These are phyloP conservation scores for Catotricha subobsoleta DNA, from an alignment of 2,888 invertebrate genomes.

Conservation along the genomic window DNA sequence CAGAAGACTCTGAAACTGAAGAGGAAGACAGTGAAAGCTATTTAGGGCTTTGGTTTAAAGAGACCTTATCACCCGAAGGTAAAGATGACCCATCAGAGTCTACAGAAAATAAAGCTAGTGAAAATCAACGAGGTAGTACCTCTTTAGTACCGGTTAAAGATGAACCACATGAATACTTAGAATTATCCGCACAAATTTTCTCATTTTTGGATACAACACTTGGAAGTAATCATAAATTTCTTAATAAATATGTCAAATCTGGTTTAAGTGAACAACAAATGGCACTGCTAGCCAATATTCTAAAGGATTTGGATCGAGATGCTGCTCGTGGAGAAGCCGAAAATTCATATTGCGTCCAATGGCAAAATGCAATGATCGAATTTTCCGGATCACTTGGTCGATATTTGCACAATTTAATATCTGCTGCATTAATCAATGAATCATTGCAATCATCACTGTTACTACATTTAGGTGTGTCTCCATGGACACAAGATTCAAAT, in stretches of 20 bases:
- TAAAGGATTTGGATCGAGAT: slow-evolving; percentile 80
- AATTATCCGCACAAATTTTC: slow-evolving; percentile 72
- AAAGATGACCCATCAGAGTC: slow-evolving; percentile 40
- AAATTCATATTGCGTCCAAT: slow-evolving; percentile 27
- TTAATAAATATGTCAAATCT: slow-evolving; percentile 46
- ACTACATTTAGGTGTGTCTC: slow-evolving; percentile 55
- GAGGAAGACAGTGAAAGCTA: slow-evolving; percentile 28
- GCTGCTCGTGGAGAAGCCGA: slow-evolving; percentile 60
- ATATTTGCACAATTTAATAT: slow-evolving; percentile 46
- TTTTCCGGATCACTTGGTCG: slow-evolving; percentile 28
- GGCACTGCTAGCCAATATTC: slow-evolving; percentile 68
- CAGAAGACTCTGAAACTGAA: slow-evolving; percentile 76
- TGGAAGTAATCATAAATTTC: slow-evolving; percentile 35
- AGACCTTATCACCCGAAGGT: slow-evolving; percentile 58
- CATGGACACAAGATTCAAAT: slow-evolving; percentile 44
- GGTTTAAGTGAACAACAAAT: slow-evolving; percentile 71
- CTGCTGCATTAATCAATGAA: slow-evolving; percentile 47
- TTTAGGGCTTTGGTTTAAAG: slow-evolving; percentile 81
- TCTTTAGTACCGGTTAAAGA: slow-evolving; percentile 57
- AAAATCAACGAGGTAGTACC: slow-evolving; percentile 21
- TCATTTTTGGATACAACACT: slow-evolving; percentile 64
- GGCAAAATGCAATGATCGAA: slow-evolving; percentile 28
- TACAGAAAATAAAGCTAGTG: slow-evolving; percentile 34
- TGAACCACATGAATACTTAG: slow-evolving; percentile 73
- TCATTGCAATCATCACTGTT: slow-evolving; percentile 51